Conservation (phyloP, 2,113 vertebrate genomes). For the Nycticorax nycticorax region DNA sequence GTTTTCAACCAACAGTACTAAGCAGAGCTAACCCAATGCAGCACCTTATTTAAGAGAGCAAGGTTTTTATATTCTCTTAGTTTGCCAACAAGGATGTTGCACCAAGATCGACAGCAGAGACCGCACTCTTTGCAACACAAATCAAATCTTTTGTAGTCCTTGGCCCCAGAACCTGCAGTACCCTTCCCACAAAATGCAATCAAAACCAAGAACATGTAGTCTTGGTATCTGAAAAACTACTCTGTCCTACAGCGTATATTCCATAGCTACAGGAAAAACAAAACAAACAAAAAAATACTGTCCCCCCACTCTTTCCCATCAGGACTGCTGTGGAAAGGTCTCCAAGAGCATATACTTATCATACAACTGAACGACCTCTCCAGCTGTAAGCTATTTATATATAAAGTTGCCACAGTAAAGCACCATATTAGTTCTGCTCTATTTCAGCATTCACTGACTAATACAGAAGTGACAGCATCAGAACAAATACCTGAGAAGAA, state of each 20-base stretch:
- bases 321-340: not conserved
- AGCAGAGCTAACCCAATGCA: not conserved
- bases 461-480: not conserved
- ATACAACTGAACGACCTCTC: not conserved
- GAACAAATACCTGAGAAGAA: not conserved
- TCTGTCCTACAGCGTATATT: not conserved
- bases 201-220: not conserved
- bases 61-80: not conserved
- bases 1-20: not conserved
- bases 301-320: not conserved
- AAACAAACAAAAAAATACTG: accelerated
- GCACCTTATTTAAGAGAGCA: not conserved
- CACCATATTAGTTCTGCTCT: not conserved
- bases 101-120: not conserved
- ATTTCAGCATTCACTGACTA: not conserved
- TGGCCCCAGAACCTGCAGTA: not conserved
- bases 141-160: not conserved
- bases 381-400: not conserved
- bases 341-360: not conserved
- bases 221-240: not conserved
- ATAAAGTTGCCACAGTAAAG: not conserved
- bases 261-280: not conserved
- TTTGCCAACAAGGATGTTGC: not conserved
- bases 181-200: not conserved
- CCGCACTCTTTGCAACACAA: not conserved